Evolutionary conservation across 2,797 vertebrate species (phyloP).

Genomic region (Sebastes vulpes): DNA sequence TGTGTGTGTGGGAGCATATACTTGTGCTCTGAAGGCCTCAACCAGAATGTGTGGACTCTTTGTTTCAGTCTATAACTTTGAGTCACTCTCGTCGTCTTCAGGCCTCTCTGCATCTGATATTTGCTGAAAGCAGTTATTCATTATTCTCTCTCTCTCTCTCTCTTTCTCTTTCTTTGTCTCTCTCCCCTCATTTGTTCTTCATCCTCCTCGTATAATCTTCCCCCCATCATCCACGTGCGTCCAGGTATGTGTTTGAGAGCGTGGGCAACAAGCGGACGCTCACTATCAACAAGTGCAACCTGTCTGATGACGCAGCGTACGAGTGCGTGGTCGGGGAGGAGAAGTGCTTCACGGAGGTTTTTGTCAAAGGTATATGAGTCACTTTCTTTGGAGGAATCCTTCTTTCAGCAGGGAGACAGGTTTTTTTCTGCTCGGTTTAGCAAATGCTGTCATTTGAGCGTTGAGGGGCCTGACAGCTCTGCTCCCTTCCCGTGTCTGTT

Average conservation of each 20-base stretch:
- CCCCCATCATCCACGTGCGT: constrained; percentile 21
- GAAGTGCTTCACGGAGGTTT: constrained; percentile 90
- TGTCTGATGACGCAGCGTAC: constrained; percentile 93
- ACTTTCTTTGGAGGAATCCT: constrained; percentile 59
- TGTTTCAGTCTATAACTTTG: constrained; percentile 21
- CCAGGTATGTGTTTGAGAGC: constrained; percentile 93
- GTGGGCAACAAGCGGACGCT: constrained; percentile 90
- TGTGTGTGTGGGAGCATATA: neutral
- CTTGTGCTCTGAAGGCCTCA: constrained; percentile 13
- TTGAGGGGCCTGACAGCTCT: constrained; percentile 55
- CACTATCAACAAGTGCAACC: constrained; percentile 93
- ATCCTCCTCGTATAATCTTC: constrained; percentile 10
- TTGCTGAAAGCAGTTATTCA: constrained; percentile 40
- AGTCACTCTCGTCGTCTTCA: constrained; percentile 49
- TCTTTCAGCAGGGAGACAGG: constrained; percentile 26
- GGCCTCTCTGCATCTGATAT: constrained; percentile 18
- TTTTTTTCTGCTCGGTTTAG: constrained; percentile 46
- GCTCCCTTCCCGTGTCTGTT: constrained; percentile 41
- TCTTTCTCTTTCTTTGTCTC: neutral
- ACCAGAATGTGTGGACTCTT: constrained; percentile 8
- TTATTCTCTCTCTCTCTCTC: constrained; percentile 13
- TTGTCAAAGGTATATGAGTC: constrained; percentile 90
- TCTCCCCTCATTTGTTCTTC: neutral
- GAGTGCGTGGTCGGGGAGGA: constrained; percentile 91
- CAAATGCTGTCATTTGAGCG: constrained; percentile 49